These are phyloP conservation scores for Calliphora vicina DNA, from an alignment of 1,140 invertebrate species.

Conservation along the genomic window DNA sequence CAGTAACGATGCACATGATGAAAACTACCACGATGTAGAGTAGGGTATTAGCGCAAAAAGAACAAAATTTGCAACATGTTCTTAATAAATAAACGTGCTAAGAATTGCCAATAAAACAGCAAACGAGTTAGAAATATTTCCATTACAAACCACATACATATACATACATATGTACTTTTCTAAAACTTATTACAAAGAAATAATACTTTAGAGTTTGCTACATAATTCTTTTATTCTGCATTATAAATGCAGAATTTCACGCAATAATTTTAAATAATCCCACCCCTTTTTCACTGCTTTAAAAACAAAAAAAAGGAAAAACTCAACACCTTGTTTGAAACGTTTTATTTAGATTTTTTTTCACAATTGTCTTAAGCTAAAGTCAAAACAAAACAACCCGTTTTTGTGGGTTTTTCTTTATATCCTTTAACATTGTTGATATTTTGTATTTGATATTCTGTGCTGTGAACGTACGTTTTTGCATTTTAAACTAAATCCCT, in stretches of 20 bases:
- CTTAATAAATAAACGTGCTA: not conserved
- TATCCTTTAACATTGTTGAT: not conserved
- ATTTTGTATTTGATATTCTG: not conserved
- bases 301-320: not conserved
- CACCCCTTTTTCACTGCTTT: not conserved
- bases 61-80: not conserved
- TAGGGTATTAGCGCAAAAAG: too few species aligned
- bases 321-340: not conserved
- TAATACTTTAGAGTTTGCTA: too few species aligned
- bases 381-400: slow-evolving; percentile 8
- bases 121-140: not conserved
- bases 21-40: too few species aligned
- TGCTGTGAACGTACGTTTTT: not conserved
- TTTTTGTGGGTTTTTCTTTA: not conserved
- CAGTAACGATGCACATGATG: too few species aligned
- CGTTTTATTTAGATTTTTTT: not conserved
- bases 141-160: not conserved
- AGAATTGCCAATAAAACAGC: not conserved
- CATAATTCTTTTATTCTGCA: not conserved
- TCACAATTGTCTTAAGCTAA: not conserved
- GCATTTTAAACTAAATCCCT: slow-evolving; percentile 27
- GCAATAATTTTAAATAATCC: slow-evolving; percentile 25
- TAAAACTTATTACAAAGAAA: too few species aligned
- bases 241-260: slow-evolving; percentile 16
- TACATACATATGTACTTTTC: too few species aligned